These are phyloP conservation scores for Drosophila diplacantha DNA, from an alignment of 2,888 invertebrate species.

Conservation along the genomic window DNA sequence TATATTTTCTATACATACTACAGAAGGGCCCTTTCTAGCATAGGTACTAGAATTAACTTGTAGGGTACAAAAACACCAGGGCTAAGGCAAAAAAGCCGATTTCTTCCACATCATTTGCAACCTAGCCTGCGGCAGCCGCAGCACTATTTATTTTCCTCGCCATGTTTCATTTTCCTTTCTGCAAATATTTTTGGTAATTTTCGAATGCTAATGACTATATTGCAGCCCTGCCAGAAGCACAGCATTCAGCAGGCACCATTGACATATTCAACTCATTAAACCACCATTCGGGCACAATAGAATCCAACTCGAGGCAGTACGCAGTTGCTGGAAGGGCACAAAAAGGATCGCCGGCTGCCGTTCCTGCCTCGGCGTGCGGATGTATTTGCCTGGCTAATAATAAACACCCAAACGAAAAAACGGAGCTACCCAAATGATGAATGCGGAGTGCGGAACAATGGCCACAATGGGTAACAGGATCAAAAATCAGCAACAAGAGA, in stretches of 20 bases:
- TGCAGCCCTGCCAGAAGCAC: constrained; percentile 30
- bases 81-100: background rate
- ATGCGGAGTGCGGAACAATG: constrained; percentile 65
- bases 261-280: constrained; percentile 73
- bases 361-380: constrained; percentile 34
- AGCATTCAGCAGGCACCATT: constrained; percentile 38
- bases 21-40: background rate
- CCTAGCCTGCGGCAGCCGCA: constrained; percentile 11
- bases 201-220: constrained; percentile 61
- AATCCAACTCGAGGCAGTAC: constrained; percentile 15
- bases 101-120: constrained; percentile 5
- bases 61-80: background rate
- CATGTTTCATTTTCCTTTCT: constrained; percentile 23
- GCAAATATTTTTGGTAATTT: constrained; percentile 60
- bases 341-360: constrained; percentile 51
- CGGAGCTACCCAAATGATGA: constrained; percentile 52
- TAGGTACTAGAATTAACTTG: too few species aligned
- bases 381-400: constrained; percentile 71
- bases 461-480: constrained; percentile 68
- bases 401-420: constrained; percentile 53
- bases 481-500: constrained; percentile 62
- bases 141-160: constrained; percentile 10
- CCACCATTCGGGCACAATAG: constrained; percentile 55
- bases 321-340: constrained; percentile 21
- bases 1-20: background rate